These are phyloP conservation scores for Cyaniris semiargus DNA, from an alignment of 2,888 invertebrate species.

Conservation along the genomic window DNA sequence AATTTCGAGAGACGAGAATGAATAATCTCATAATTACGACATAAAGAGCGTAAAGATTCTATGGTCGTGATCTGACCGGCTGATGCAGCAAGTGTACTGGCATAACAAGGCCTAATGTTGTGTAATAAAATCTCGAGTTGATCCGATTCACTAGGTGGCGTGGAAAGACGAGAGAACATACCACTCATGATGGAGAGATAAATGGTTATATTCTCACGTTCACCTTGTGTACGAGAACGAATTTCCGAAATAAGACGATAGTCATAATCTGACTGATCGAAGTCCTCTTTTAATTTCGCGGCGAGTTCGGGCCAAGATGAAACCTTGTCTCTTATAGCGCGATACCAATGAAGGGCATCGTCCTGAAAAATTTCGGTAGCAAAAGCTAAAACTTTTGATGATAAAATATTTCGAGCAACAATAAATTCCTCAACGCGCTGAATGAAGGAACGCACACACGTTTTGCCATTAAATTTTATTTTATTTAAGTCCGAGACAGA, in stretches of 20 bases:
- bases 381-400: no score
- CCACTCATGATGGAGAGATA: not conserved
- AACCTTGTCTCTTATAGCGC: no score
- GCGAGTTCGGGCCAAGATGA: no score
- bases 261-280: no score
- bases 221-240: no score
- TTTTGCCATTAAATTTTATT: no score
- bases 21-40: conserved; percentile 12
- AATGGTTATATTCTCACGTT: not conserved
- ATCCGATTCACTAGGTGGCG: not conserved
- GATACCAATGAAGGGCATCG: no score
- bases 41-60: not conserved
- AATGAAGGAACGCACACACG: not conserved
- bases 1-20: not conserved
- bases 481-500: no score
- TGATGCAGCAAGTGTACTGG: not conserved
- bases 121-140: not conserved
- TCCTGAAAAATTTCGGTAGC: no score
- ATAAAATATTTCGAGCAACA: conserved; percentile 2
- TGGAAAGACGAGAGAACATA: conserved; percentile 3
- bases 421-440: conserved; percentile 15
- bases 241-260: no score
- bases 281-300: no score
- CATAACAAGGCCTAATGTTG: conserved; percentile 7
- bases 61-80: not conserved